Evolutionary conservation across 2,888 invertebrate species (phyloP).

Genomic region (Cephus pulcher): DNA sequence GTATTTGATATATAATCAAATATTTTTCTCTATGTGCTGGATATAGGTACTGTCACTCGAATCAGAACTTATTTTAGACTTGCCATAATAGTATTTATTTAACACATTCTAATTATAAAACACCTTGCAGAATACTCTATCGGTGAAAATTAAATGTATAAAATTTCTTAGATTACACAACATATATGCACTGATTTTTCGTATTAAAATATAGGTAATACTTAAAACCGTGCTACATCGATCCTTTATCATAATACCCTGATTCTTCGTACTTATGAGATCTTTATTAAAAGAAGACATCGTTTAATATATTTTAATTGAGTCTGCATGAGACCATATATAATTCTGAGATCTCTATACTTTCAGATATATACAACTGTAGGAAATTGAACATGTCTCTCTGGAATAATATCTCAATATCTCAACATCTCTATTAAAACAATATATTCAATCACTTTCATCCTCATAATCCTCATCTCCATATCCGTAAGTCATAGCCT

Average conservation of each 20-base stretch:
- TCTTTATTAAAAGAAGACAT: neutral
- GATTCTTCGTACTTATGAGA: neutral
- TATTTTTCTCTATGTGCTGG: neutral
- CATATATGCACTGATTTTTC: neutral
- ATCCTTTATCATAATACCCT: neutral
- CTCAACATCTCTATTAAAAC: neutral
- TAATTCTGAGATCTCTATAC: neutral
- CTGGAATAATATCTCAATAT: neutral
- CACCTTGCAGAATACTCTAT: neutral
- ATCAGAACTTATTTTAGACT: neutral
- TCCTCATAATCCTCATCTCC: constrained; percentile 63
- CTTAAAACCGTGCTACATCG: neutral
- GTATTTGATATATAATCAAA: neutral
- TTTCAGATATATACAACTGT: neutral
- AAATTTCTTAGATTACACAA: neutral
- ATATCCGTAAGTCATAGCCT: constrained; percentile 46
- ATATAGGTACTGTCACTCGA: neutral
- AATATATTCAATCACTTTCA: constrained; percentile 60
- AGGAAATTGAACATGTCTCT: neutral
- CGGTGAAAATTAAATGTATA: neutral
- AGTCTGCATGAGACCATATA: neutral
- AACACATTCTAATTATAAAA: neutral
- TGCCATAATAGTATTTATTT: neutral
- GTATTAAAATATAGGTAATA: neutral
- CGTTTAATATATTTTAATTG: neutral